phyloP scores from a whole-genome alignment of 2,797 vertebrate species.

The Sebastes matsubarae region DNA sequence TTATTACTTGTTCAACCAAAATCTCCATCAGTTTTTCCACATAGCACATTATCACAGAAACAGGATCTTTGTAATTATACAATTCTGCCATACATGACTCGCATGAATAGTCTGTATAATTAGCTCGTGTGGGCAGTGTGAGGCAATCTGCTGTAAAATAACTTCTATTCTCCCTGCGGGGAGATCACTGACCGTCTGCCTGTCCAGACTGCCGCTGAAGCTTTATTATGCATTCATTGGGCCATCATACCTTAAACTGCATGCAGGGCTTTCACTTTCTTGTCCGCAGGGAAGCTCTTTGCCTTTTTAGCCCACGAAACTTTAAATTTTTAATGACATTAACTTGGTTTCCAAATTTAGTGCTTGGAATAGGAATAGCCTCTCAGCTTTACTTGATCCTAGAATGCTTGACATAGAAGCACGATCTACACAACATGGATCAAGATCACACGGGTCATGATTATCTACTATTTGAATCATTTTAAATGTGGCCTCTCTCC shows the following conservation, averaged over 20 bases:
- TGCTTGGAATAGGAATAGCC: background rate
- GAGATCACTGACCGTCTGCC: slow-evolving; percentile 67
- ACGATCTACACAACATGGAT: background rate
- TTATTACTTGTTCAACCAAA: slow-evolving; percentile 45
- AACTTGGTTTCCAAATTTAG: background rate
- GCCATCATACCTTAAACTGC: slow-evolving; percentile 46
- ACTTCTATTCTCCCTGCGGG: slow-evolving; percentile 67
- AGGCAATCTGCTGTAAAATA: slow-evolving; percentile 78
- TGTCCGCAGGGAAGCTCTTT: slow-evolving; percentile 20
- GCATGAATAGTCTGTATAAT: slow-evolving; percentile 78
- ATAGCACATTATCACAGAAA: slow-evolving; percentile 52
- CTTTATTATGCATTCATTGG: slow-evolving; percentile 64
- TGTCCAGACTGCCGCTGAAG: slow-evolving; percentile 59
- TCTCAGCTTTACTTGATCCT: background rate
- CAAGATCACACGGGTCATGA: background rate
- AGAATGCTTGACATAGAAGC: background rate
- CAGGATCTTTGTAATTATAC: slow-evolving; percentile 70
- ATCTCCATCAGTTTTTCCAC: slow-evolving; percentile 54
- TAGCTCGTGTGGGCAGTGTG: slow-evolving; percentile 75
- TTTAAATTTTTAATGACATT: slow-evolving; percentile 2
- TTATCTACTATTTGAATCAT: background rate
- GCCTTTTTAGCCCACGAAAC: slow-evolving; percentile 21
- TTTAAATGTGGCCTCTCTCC: background rate
- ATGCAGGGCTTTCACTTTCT: slow-evolving; percentile 25
- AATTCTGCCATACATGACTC: slow-evolving; percentile 69